phyloP scores from a whole-genome alignment of 2,113 vertebrate genomes.

The Labeo catla region DNA sequence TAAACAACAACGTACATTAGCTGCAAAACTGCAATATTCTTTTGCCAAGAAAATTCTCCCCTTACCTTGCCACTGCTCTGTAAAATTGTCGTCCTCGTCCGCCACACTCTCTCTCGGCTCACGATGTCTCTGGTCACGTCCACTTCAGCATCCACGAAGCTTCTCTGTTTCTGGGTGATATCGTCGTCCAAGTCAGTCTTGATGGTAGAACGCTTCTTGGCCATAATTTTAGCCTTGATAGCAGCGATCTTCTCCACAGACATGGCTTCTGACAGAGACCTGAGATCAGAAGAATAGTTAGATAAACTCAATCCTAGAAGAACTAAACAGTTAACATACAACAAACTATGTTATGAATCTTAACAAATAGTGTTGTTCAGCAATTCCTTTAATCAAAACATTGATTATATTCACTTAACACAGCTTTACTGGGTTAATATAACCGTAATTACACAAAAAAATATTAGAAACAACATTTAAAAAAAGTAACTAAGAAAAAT shows the following conservation, averaged over 20 bases:
- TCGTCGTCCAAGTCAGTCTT: slow-evolving; percentile 98
- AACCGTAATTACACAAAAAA: neutral
- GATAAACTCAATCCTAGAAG: neutral
- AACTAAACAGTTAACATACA: neutral
- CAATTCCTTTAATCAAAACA: neutral
- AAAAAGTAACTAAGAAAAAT: neutral
- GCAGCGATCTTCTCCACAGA: slow-evolving; percentile 99
- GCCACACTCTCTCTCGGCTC: slow-evolving; percentile 96
- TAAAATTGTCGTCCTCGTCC: slow-evolving; percentile 95
- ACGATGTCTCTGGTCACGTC: slow-evolving; percentile 98
- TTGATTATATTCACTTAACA: neutral
- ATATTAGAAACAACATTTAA: neutral
- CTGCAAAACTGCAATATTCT: too few relatives aligned
- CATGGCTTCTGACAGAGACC: slow-evolving; percentile 98
- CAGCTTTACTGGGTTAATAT: neutral
- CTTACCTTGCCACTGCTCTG: slow-evolving; percentile 97
- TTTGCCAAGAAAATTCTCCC: neutral
- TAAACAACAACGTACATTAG: too few relatives aligned
- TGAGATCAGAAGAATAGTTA: slow-evolving; percentile 56
- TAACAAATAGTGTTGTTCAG: too few relatives aligned
- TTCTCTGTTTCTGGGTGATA: slow-evolving; percentile 95
- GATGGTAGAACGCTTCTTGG: slow-evolving; percentile 98
- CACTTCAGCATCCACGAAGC: slow-evolving; percentile 97
- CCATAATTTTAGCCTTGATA: slow-evolving; percentile 99
- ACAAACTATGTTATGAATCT: neutral